Evolutionary conservation across 2,797 vertebrate genomes (phyloP).

Genomic region (Peromyscus melanophrys): DNA sequence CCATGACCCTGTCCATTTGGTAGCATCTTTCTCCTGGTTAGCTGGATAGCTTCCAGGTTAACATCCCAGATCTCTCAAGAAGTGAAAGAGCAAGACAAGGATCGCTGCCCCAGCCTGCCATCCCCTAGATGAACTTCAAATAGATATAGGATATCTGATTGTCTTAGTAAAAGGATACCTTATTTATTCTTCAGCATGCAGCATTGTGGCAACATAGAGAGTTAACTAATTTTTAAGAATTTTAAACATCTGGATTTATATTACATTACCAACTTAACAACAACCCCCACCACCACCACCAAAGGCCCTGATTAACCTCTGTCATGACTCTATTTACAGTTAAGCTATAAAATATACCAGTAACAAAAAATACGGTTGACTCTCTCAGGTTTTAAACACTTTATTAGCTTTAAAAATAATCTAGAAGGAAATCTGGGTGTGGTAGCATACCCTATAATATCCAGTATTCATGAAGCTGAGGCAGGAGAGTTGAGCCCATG

Average conservation of each 20-base stretch:
- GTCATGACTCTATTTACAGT: not conserved
- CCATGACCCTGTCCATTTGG: not conserved
- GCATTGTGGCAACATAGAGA: not conserved
- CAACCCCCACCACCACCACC: not conserved
- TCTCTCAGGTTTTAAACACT: constrained; percentile 11
- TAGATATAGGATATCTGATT: not conserved
- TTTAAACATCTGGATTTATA: constrained; percentile 14
- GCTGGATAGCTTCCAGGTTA: not conserved
- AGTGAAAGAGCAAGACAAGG: not conserved
- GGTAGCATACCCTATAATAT: not conserved
- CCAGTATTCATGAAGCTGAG: not conserved
- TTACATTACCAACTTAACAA: not conserved
- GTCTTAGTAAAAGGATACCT: constrained; percentile 9
- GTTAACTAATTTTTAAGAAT: not conserved
- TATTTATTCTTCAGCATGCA: not conserved
- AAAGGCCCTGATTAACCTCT: not conserved
- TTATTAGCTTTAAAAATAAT: constrained; percentile 29
- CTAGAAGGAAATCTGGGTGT: not conserved
- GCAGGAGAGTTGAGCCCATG: not conserved
- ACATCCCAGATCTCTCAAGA: not conserved
- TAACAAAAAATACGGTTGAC: not conserved
- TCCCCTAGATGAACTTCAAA: not conserved
- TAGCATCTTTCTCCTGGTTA: not conserved
- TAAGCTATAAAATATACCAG: not conserved
- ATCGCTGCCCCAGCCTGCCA: not conserved